A percentile compares a stretch with the other conserved stretches of the same genome.
phyloP scores from a whole-genome alignment of 2,797 vertebrate genomes.

The Masticophis lateralis region DNA sequence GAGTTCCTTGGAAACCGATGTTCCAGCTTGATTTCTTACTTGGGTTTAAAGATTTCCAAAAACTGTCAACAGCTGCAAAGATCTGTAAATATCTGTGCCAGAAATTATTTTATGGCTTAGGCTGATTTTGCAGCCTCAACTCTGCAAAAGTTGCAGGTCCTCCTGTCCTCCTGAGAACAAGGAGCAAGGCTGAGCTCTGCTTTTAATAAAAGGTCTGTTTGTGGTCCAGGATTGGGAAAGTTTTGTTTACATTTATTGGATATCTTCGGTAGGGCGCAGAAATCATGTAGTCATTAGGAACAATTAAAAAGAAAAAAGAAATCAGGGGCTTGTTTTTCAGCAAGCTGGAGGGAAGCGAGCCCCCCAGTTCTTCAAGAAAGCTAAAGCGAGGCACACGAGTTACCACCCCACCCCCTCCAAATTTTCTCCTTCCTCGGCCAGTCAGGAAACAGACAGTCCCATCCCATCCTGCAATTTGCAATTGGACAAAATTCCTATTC shows the following conservation, averaged over 20 bases:
- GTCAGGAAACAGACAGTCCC: conserved; percentile 25
- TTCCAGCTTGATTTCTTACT: background rate
- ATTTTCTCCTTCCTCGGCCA: conserved; percentile 10
- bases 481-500: conserved; percentile 28
- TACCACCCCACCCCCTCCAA: background rate
- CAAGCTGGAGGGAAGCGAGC: background rate
- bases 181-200: background rate
- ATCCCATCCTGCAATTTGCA: conserved; percentile 29
- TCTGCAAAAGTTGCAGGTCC: background rate
- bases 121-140: background rate
- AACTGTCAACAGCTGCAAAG: background rate
- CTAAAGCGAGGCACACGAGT: background rate
- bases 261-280: background rate
- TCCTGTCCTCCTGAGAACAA: background rate
- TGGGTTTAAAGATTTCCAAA: background rate
- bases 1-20: background rate
- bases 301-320: background rate
- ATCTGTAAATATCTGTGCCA: background rate
- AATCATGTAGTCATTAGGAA: background rate
- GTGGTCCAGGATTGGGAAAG: background rate
- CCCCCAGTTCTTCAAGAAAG: background rate
- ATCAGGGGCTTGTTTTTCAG: background rate
- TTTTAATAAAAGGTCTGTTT: conserved; percentile 20
- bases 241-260: background rate
- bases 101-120: background rate